phyloP scores from a whole-genome alignment of 2,797 vertebrate species.

The Tenualosa thibaudeaui region DNA sequence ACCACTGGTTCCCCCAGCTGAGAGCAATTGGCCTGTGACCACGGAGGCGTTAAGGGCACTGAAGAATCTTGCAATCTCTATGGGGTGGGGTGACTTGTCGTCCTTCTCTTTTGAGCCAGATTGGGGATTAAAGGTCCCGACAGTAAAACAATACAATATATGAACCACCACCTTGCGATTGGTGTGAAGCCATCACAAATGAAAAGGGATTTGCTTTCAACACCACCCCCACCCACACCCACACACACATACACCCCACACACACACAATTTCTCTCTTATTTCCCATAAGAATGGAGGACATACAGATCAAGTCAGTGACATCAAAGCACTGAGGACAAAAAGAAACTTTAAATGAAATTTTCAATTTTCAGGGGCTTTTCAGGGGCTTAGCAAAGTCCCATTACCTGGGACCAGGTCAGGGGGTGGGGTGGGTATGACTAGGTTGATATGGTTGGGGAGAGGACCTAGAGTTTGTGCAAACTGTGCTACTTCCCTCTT shows the following conservation, averaged over 20 bases:
- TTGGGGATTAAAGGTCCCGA: background rate
- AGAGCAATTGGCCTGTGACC: conserved; percentile 2
- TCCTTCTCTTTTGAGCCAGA: background rate
- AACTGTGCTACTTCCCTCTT: too few species aligned
- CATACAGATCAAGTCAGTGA: background rate
- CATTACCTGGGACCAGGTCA: too few species aligned
- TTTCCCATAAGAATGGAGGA: background rate
- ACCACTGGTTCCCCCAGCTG: background rate
- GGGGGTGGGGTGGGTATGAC: too few species aligned
- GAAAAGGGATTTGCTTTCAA: background rate
- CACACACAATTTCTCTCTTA: background rate
- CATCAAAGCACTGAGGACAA: too few species aligned
- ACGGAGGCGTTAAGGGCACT: background rate
- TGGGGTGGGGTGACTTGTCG: background rate
- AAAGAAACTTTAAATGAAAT: too few species aligned
- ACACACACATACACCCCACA: too few species aligned
- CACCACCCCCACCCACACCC: background rate
- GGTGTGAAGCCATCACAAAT: background rate
- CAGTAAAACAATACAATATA: background rate
- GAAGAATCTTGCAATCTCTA: background rate
- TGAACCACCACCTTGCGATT: background rate
- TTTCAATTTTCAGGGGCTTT: too few species aligned
- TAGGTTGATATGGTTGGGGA: too few species aligned
- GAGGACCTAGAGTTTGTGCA: too few species aligned
- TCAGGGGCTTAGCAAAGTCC: too few species aligned